Base-by-base conservation (phyloP, 2,113 vertebrate genomes). In the Furnarius figulus region DNA sequence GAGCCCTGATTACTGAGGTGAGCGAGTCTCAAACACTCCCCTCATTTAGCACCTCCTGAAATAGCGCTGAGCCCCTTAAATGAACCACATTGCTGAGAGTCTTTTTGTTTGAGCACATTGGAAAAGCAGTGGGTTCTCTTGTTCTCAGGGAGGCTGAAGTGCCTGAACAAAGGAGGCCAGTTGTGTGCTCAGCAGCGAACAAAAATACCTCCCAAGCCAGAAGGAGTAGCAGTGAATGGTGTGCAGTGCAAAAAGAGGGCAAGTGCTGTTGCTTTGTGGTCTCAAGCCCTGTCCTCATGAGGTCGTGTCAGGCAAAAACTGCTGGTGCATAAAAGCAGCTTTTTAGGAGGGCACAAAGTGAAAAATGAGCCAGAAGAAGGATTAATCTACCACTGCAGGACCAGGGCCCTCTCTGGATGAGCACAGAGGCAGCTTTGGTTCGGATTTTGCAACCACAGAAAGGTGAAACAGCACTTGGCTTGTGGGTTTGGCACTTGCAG, bases 251-350 rank as follows among this genome's bases (percentile, higher is more conserved):
- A 85, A 79, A 91, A 31, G 74, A 93, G 63, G 71, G 21, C 50
- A 55, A 58, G 63, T 12, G 59, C 42, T 76, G 16, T 53, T 42
- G 49, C 74, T 79, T 74, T 71, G 58, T 59, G 66, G 25, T 79
- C 67, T 89, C 61, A 20, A 92, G 84, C 35, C 27, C 22, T 78
- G 84, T 81, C 93, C 77, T 91, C 28, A 0, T 0, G 0, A 92
- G 93, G 91, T 96, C 93, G 17, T 23, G 35, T 90, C 89, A 91
- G 93, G 91, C 52, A 16, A 91, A 83, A 52, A 84, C 89, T 87
- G 80, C 73, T 30, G 47, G 66, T 0, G 0, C 83, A 35, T 31
- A 10, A 13, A 33, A 46, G 31, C 76, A 40, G 91, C 68, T 77
- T 81, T 80, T 84, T 8, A 67, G 55, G 37, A 55, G 31, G 44